Conservation (phyloP, 1,140 invertebrate genomes). For the Fopius arisanus region DNA sequence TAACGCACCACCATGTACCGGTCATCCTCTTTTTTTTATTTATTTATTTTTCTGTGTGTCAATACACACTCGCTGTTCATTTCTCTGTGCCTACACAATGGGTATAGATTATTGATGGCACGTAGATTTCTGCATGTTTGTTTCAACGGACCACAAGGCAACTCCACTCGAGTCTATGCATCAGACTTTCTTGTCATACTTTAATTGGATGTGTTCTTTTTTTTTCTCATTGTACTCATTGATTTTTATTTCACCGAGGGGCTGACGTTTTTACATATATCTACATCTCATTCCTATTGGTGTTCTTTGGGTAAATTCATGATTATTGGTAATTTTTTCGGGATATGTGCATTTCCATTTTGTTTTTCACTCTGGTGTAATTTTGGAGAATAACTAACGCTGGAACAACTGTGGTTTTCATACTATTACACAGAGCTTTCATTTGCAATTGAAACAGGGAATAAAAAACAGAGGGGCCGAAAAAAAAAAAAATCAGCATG, state of each 20-base stretch:
- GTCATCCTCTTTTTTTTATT: background rate
- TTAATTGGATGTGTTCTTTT: slow-evolving; percentile 43
- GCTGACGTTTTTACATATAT: too few species aligned
- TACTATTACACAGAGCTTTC: background rate
- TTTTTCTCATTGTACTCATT: background rate
- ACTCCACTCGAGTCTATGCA: slow-evolving; percentile 22
- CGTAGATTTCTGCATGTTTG: background rate
- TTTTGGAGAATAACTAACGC: background rate
- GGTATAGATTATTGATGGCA: background rate
- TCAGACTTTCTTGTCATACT: slow-evolving; percentile 38
- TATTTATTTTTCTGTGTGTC: background rate
- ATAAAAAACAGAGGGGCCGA: background rate
- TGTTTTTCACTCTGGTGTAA: background rate
- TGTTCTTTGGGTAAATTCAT: too few species aligned
- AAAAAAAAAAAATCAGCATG: background rate
- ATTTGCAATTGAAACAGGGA: background rate
- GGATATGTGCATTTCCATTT: background rate
- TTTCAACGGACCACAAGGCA: background rate
- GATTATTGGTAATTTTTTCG: too few species aligned
- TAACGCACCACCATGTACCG: background rate
- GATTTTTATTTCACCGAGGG: too few species aligned
- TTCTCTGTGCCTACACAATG: background rate
- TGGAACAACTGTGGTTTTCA: background rate
- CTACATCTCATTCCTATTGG: too few species aligned
- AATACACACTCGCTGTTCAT: background rate